Evolutionary conservation across 1,140 invertebrate species (phyloP).

Genomic region (Cherax quadricarinatus): DNA sequence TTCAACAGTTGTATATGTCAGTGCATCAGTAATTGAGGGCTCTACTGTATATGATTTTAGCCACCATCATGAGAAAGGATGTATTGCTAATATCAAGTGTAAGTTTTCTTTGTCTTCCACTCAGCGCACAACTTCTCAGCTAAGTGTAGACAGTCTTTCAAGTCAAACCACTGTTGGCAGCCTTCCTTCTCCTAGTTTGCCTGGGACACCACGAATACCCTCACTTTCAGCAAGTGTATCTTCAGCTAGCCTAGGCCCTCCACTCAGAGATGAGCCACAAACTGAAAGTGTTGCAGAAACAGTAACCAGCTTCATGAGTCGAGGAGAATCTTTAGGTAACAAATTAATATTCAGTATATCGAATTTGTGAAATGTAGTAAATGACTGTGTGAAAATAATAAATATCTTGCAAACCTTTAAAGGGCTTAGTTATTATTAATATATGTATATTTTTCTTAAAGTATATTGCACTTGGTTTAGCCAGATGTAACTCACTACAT

Average conservation of each 20-base stretch:
- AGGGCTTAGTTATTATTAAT: too few species aligned
- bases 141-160: slow-evolving; percentile 56
- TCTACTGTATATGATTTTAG: background rate
- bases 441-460: too few species aligned
- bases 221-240: slow-evolving; percentile 53
- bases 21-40: too few species aligned
- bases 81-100: background rate
- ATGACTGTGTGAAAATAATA: too few species aligned
- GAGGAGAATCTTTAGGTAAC: slow-evolving; percentile 64
- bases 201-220: slow-evolving; percentile 44
- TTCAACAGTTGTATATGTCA: too few species aligned
- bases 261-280: slow-evolving; percentile 6
- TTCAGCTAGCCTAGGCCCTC: slow-evolving; percentile 29
- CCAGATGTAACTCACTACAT: too few species aligned
- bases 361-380: too few species aligned
- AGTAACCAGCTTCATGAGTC: slow-evolving; percentile 58
- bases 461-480: too few species aligned
- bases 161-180: slow-evolving; percentile 46
- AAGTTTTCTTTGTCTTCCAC: background rate
- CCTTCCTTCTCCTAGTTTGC: slow-evolving; percentile 58
- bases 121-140: slow-evolving; percentile 63
- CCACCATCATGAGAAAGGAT: background rate
- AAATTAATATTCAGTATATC: background rate
- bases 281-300: slow-evolving; percentile 25
- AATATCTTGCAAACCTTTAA: too few species aligned